Percentiles rank a stretch among this genome's conserved stretches.
phyloP scores from a whole-genome alignment of 1,140 invertebrate genomes.

The Saxidomus purpurata region DNA sequence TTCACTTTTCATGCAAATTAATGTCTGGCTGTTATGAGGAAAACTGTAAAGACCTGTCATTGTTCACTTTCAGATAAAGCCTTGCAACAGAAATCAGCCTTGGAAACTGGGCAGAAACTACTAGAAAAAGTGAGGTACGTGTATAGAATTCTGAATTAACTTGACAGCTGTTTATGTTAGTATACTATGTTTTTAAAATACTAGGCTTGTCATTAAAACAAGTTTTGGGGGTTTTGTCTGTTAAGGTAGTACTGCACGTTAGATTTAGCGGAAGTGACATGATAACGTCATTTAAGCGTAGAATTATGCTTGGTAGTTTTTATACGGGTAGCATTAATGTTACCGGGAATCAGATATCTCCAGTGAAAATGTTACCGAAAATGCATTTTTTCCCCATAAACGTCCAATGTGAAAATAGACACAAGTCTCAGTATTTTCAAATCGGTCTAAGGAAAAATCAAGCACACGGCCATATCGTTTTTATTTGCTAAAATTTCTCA shows the following conservation, averaged over 20 bases:
- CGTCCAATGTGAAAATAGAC: conserved; percentile 25
- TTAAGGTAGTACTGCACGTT: conserved; percentile 19
- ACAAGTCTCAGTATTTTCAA: conserved; percentile 6
- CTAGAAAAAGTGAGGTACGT: conserved; percentile 11
- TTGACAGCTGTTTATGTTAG: conserved; percentile 26
- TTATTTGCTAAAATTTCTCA: conserved; percentile 28
- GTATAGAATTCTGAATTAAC: conserved; percentile 27
- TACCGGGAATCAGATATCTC: conserved; percentile 16
- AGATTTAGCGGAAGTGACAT: conserved; percentile 21
- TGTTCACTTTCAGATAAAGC: conserved; percentile 22
- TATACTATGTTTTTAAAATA: conserved; percentile 29
- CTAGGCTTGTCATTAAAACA: conserved; percentile 26
- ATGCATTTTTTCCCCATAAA: conserved; percentile 27
- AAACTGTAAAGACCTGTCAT: conserved; percentile 26
- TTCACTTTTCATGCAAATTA: conserved; percentile 27
- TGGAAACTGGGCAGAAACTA: conserved; percentile 24
- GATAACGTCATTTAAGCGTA: conserved; percentile 13
- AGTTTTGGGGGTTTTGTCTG: conserved; percentile 3
- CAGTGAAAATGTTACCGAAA: conserved; percentile 17
- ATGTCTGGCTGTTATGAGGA: conserved; percentile 24
- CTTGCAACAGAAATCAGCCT: conserved; percentile 24
- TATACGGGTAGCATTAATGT: conserved; percentile 15
- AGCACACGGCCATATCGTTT: conserved; percentile 24
- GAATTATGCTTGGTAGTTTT: conserved; percentile 26
- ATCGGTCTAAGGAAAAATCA: conserved; percentile 26